Evolutionary conservation across 2,113 vertebrate genomes (phyloP).

Genomic region (Ailuropoda melanoleuca): DNA sequence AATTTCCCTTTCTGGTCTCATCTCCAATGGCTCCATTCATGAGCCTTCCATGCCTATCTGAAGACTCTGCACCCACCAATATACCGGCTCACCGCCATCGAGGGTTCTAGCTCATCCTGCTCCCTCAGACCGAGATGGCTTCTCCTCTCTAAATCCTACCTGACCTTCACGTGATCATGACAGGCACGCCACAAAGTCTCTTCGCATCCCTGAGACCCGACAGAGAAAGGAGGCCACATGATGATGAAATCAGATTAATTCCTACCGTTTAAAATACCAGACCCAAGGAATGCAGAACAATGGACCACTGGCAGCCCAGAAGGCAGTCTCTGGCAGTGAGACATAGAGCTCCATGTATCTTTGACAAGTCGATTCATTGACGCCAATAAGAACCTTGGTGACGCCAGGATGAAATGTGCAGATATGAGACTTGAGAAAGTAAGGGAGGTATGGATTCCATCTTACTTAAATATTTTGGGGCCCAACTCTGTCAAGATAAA

Average conservation of each 20-base stretch:
- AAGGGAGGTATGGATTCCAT: background rate
- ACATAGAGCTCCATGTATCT: background rate
- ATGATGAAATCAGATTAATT: background rate
- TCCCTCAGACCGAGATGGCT: background rate
- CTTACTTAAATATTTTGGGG: slow-evolving; percentile 45
- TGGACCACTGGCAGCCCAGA: background rate
- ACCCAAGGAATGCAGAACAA: background rate
- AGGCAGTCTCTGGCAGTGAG: background rate
- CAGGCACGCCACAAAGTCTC: background rate
- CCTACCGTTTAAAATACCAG: background rate
- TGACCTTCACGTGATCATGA: background rate
- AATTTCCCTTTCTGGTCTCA: background rate
- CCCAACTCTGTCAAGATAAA: slow-evolving; percentile 31
- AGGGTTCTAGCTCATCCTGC: background rate
- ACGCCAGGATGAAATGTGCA: background rate
- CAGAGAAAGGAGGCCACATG: background rate
- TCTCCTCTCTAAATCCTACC: background rate
- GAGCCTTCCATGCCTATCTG: background rate
- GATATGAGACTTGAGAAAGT: slow-evolving; percentile 44
- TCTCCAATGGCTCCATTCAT: background rate
- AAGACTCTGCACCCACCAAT: background rate
- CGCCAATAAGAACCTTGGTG: background rate
- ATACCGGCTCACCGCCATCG: background rate
- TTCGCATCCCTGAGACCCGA: background rate
- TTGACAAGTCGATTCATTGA: background rate